Conservation (phyloP, 2,113 vertebrate genomes). For the Chaetura pelagica region DNA sequence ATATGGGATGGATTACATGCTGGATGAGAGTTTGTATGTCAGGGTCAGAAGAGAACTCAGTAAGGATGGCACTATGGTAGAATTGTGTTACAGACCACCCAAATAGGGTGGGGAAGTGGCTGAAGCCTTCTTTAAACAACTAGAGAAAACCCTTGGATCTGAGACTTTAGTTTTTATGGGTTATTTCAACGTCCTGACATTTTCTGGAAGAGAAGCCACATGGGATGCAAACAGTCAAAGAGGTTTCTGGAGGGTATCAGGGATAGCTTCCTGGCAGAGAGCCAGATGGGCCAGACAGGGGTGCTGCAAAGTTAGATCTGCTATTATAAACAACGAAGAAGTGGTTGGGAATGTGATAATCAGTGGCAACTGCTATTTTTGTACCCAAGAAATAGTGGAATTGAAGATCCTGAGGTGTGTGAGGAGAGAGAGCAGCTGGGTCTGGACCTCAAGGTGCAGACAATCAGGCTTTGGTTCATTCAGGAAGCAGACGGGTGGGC, state of each 20-base stretch:
- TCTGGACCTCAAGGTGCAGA: fast-evolving
- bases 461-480: neutral
- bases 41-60: neutral
- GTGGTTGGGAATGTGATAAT: neutral
- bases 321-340: neutral
- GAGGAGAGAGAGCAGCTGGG: neutral
- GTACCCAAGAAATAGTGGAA: neutral
- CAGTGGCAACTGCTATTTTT: neutral
- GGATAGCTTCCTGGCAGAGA: neutral
- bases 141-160: neutral
- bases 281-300: neutral
- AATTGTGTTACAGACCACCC: neutral
- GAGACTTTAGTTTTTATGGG: neutral
- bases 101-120: neutral
- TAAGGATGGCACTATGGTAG: neutral
- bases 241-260: neutral
- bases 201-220: neutral
- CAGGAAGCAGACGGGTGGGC: neutral
- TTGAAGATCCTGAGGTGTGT: neutral
- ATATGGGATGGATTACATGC: neutral
- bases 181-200: neutral
- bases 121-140: neutral
- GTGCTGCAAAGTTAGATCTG: neutral
- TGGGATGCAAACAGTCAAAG: neutral
- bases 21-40: neutral